A percentile compares a stretch with the other conserved stretches of the same genome.
These are phyloP conservation scores for Forficula auricularia DNA, from an alignment of 1,140 invertebrate genomes.

Conservation along the genomic window DNA sequence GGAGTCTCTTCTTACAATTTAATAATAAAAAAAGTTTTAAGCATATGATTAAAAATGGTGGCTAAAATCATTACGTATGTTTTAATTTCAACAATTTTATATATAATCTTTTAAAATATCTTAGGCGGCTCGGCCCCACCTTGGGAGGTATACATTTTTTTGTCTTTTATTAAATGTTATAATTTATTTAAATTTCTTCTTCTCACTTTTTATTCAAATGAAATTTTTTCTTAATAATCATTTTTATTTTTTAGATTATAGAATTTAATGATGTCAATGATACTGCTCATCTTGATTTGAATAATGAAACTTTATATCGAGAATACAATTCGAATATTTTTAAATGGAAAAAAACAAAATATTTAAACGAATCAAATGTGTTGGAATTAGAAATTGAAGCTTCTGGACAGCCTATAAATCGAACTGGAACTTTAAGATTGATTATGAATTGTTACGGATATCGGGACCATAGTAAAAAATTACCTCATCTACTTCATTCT, in stretches of 20 bases:
- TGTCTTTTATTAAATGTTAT: neutral
- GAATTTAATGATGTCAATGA: slow-evolving; percentile 37
- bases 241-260: slow-evolving; percentile 26
- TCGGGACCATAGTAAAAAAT: slow-evolving; percentile 28
- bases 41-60: too few relatives aligned
- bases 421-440: slow-evolving; percentile 3
- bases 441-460: slow-evolving; percentile 35
- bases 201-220: neutral
- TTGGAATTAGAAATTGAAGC: slow-evolving; percentile 28
- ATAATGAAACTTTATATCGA: slow-evolving; percentile 16
- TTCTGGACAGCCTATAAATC: slow-evolving; percentile 12
- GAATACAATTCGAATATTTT: slow-evolving; percentile 22
- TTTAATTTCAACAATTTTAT: too few relatives aligned
- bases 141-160: too few relatives aligned
- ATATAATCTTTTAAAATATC: too few relatives aligned
- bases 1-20: too few relatives aligned
- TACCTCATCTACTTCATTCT: slow-evolving; percentile 43
- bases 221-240: slow-evolving; percentile 2
- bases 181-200: neutral
- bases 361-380: slow-evolving; percentile 20
- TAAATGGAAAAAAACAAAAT: slow-evolving; percentile 23
- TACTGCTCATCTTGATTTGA: slow-evolving; percentile 25
- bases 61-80: too few relatives aligned
- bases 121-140: too few relatives aligned
- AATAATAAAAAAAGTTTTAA: too few relatives aligned